A percentile compares a stretch with the other conserved stretches of the same genome.
These are phyloP conservation scores for Ophraella communa DNA, from an alignment of 2,888 invertebrate genomes.

Conservation along the genomic window DNA sequence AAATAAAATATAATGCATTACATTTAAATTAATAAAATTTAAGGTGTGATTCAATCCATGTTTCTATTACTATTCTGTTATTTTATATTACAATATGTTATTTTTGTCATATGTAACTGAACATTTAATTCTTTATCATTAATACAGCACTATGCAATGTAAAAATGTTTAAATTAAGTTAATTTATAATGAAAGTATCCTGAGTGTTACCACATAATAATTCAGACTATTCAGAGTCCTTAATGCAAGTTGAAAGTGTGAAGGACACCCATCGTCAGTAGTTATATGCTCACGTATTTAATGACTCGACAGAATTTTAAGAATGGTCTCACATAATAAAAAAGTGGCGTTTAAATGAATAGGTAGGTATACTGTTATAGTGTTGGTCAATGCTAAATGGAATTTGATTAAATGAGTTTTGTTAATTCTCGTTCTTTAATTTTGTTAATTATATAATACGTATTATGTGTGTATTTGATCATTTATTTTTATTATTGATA, in stretches of 20 bases:
- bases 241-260: neutral
- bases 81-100: too few relatives aligned
- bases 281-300: neutral
- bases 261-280: constrained; percentile 5
- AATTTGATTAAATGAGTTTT: neutral
- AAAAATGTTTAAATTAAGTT: neutral
- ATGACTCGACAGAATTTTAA: neutral
- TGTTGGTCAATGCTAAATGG: neutral
- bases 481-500: too few relatives aligned
- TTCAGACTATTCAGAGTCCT: neutral
- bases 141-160: too few relatives aligned
- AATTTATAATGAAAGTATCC: neutral
- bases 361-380: neutral
- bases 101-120: too few relatives aligned
- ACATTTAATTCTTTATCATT: too few relatives aligned
- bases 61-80: too few relatives aligned
- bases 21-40: too few relatives aligned
- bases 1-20: too few relatives aligned
- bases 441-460: too few relatives aligned
- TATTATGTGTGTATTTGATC: too few relatives aligned
- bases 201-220: constrained; percentile 1
- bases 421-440: too few relatives aligned
- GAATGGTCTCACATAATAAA: neutral
- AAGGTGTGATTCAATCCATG: too few relatives aligned
- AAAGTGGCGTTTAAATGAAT: neutral